phyloP scores from a whole-genome alignment of 2,888 invertebrate species.

The Nowickia ferox region DNA sequence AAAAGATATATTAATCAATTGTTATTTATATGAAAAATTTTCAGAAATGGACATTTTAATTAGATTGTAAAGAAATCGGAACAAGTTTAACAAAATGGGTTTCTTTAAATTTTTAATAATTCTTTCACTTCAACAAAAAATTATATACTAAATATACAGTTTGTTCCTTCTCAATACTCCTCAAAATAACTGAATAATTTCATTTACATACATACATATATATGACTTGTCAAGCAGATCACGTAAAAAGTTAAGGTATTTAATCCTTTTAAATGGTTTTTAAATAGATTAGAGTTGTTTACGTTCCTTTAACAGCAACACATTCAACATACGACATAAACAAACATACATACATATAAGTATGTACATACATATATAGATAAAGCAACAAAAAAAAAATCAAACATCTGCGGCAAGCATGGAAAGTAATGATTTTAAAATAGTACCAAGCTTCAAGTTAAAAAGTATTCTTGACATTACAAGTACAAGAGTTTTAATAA shows the following conservation, averaged over 20 bases:
- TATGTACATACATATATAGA: conserved; percentile 6
- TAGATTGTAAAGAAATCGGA: no score
- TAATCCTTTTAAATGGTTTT: conserved; percentile 56
- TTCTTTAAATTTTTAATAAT: no score
- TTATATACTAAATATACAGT: background rate
- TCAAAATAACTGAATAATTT: conserved; percentile 8
- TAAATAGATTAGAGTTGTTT: conserved; percentile 55
- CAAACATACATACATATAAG: conserved; percentile 30
- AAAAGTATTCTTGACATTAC: no score
- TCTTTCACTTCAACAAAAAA: no score
- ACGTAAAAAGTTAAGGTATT: conserved; percentile 37
- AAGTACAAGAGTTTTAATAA: no score
- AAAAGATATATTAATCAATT: no score
- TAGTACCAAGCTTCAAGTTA: no score
- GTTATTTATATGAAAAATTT: no score
- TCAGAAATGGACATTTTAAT: no score
- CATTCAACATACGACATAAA: conserved; percentile 61
- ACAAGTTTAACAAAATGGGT: no score
- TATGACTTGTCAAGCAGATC: conserved; percentile 30
- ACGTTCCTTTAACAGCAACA: conserved; percentile 29
- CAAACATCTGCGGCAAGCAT: background rate
- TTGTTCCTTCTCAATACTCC: background rate
- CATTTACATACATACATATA: background rate
- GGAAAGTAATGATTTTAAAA: no score
- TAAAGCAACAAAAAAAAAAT: background rate